phyloP scores from a whole-genome alignment of 2,888 invertebrate species.

The Lumbricus terrestris region DNA sequence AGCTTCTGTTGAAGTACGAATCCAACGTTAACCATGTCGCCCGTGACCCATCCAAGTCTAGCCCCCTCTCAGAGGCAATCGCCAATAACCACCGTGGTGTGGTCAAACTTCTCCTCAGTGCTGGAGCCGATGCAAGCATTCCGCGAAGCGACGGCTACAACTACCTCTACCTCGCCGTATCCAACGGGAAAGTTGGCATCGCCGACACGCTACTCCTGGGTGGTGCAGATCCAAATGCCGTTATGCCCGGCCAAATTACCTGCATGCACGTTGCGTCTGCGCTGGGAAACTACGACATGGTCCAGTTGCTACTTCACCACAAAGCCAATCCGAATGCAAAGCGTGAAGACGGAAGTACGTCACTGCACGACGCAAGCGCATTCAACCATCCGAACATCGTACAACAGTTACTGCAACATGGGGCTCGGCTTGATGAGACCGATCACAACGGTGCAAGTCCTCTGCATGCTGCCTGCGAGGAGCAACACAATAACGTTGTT shows the following conservation, averaged over 20 bases:
- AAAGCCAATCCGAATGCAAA: slow-evolving; percentile 26
- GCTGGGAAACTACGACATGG: slow-evolving; percentile 27
- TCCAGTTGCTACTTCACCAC: slow-evolving; percentile 23
- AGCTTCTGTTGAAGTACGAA: slow-evolving; percentile 30
- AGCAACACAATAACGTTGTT: slow-evolving; percentile 21
- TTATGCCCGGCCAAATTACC: slow-evolving; percentile 28
- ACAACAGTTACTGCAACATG: slow-evolving; percentile 21
- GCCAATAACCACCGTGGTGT: slow-evolving; percentile 25
- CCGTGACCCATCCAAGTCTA: slow-evolving; percentile 24
- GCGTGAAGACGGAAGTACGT: slow-evolving; percentile 34
- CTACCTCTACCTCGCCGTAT: slow-evolving; percentile 31
- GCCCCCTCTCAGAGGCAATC: slow-evolving; percentile 33
- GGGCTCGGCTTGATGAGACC: slow-evolving; percentile 21
- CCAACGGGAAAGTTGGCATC: slow-evolving; percentile 18
- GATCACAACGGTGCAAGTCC: slow-evolving; percentile 29
- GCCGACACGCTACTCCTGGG: slow-evolving; percentile 24
- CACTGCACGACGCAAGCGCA: slow-evolving; percentile 36
- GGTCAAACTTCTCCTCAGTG: background rate
- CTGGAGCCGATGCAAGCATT: slow-evolving; percentile 27
- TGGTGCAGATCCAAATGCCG: slow-evolving; percentile 32
- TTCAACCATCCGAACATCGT: slow-evolving; percentile 31
- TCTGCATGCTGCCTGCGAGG: slow-evolving; percentile 35
- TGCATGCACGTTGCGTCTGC: slow-evolving; percentile 35
- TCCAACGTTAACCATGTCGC: slow-evolving; percentile 33
- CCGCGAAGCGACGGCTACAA: slow-evolving; percentile 25